Evolutionary conservation across 2,888 invertebrate species (phyloP).

Genomic region (Amiota mariae): DNA sequence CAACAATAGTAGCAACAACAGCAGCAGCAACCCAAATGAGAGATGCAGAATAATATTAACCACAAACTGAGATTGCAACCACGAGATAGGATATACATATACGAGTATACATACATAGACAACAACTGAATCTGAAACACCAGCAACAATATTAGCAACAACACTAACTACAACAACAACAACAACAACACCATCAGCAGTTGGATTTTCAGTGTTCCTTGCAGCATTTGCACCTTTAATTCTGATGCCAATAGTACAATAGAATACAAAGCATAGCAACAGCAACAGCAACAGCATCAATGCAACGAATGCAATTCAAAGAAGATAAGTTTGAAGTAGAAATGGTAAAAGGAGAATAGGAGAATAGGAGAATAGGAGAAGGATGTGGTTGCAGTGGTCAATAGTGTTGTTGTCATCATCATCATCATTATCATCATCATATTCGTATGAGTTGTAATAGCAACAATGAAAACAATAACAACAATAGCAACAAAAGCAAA

Average conservation of each 20-base stretch:
- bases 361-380: background rate
- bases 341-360: background rate
- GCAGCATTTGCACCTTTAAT: too few relatives aligned
- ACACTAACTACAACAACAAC: constrained; percentile 30
- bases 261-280: background rate
- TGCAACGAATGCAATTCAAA: constrained; percentile 2
- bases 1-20: constrained; percentile 31
- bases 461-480: too few relatives aligned
- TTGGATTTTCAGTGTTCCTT: too few relatives aligned
- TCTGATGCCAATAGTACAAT: too few relatives aligned
- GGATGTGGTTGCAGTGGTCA: background rate
- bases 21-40: constrained; percentile 53
- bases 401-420: background rate
- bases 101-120: constrained; percentile 34
- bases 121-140: constrained; percentile 35
- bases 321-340: background rate
- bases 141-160: constrained; percentile 1
- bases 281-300: background rate
- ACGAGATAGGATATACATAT: too few relatives aligned
- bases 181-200: constrained; percentile 29
- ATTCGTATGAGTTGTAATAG: background rate
- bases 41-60: constrained; percentile 68
- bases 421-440: too few relatives aligned
- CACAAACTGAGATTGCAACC: constrained; percentile 68
- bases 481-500: constrained; percentile 49